phyloP scores from a whole-genome alignment of 2,888 invertebrate genomes.

The Anticlea derivata region DNA sequence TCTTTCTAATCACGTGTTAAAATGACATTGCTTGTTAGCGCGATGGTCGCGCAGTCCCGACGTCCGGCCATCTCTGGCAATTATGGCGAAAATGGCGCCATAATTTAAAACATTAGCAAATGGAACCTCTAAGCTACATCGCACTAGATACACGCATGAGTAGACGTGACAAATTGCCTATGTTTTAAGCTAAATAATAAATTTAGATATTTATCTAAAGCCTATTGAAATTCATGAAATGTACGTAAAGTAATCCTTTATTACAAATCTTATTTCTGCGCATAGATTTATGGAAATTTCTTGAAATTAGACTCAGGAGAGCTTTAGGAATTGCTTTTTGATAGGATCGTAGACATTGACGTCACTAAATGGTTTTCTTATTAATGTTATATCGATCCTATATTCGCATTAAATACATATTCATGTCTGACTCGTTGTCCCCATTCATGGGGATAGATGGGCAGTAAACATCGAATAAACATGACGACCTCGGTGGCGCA shows the following conservation, averaged over 20 bases:
- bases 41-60: too few species aligned
- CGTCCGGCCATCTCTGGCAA: too few species aligned
- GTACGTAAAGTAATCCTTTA: slow-evolving; percentile 1
- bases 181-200: slow-evolving; percentile 1
- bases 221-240: slow-evolving; percentile 7
- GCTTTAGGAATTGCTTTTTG: too few species aligned
- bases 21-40: too few species aligned
- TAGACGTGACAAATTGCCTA: slow-evolving; percentile 8
- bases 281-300: slow-evolving; percentile 7
- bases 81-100: too few species aligned
- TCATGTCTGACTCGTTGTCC: too few species aligned
- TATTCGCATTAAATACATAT: too few species aligned
- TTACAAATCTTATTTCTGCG: not conserved
- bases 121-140: not conserved
- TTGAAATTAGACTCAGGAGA: not conserved
- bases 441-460: too few species aligned
- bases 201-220: not conserved
- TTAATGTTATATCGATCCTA: not conserved
- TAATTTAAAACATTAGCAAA: too few species aligned
- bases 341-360: not conserved
- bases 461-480: too few species aligned
- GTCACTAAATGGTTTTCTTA: not conserved
- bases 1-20: too few species aligned
- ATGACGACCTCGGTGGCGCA: too few species aligned
- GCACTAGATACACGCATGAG: not conserved